Base-by-base conservation (phyloP, 1,140 invertebrate species). In the Galleria mellonella region DNA sequence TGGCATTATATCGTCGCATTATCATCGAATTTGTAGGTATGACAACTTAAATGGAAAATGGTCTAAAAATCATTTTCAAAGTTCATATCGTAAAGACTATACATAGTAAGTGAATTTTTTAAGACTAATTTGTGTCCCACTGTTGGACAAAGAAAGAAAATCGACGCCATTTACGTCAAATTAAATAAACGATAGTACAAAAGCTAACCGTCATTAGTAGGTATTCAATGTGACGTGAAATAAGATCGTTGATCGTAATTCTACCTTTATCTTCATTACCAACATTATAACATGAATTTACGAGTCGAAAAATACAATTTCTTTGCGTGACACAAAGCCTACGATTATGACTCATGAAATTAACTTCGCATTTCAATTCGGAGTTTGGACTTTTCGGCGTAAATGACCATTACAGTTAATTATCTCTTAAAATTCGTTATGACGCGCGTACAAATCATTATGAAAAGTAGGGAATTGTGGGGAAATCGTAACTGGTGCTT, bases 281-380 rank as follows among this genome's bases (percentile, higher is more conserved):
- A 0, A 37, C 47, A 45, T 42, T 48, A 55, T 52, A 40, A 61
- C 47, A 50, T 15, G 39, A 59, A 62, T 51, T 62, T 55, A 62
- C 39, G 52, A 45, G 31, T 42, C 17, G 17, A 23, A 17, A 46
- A 51, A 45, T 37, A 47, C 13, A 38, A 47, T 42, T 44, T 30
- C 2, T 11, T 54, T 41, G 53, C 53, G 53, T 51, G 53, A 36
- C 48, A n/a, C 9, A 17, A 47, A 47, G 17, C 43, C 13, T 37
- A 44, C 28, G 41, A 48, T 50, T 46, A 43, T 49, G 43, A 50
- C 43, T 50, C 52, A 43, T 47, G 47, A 43, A 43, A 38, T 29
- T 28, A 31, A 23, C 30, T 9, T 37, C 9, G 17, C 27, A 46
- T 44, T 55, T 38, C 32, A 37, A 38, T 47, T 37, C 6, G 17